Base-by-base conservation (phyloP, 2,797 vertebrate genomes). In the Holocentrus rufus region DNA sequence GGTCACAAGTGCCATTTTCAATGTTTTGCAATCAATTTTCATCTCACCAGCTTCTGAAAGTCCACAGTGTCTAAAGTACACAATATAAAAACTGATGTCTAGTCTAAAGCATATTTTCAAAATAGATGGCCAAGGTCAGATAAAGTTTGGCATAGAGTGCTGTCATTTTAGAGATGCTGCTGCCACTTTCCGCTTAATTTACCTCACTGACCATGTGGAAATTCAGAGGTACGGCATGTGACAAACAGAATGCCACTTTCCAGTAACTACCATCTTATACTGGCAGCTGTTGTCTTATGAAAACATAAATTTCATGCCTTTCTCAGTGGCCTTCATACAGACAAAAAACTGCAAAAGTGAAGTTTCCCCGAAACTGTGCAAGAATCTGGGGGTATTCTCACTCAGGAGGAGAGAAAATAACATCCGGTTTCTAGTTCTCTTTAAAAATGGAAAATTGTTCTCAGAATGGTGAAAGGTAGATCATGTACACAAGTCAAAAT, bases 241-340 rank as follows among this genome's bases (percentile, higher is more conserved):
- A 52, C 13, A 46, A 50, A 31, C n/a, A 23, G 23, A 44, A 64
- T 20, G 58, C 22, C 23, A 39, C 42, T 52, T 34, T 39, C n/a
- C 50, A 23, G 18, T 65, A 62, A 53, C 18, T 17, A 15, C 27
- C 63, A 64, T 34, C n/a, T 63, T 34, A 14, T 9, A 14, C 65
- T 70, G 61, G 74, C 73, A 65, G 69, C 65, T 57, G 69, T 23
- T 36, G 17, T 22, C 5, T 30, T 14, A 31, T 53, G 22, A 62
- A 55, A 56, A 63, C 34, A 60, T 39, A 13, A 47, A 55, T 64
- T 47, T 47, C 5, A 44, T 2, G 39, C 5, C 15, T 46, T 53
- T 23, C 20, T 57, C 20, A 23, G 13, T n/a, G 11, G 2, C 56
- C 47, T 20, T 46, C 1, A 4, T 46, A 61, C 44, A 36, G 17